Evolutionary conservation across 1,140 invertebrate species (phyloP), one percentile per base, ranked within the genome.

Genomic region (Cotesia chilonis): DNA sequence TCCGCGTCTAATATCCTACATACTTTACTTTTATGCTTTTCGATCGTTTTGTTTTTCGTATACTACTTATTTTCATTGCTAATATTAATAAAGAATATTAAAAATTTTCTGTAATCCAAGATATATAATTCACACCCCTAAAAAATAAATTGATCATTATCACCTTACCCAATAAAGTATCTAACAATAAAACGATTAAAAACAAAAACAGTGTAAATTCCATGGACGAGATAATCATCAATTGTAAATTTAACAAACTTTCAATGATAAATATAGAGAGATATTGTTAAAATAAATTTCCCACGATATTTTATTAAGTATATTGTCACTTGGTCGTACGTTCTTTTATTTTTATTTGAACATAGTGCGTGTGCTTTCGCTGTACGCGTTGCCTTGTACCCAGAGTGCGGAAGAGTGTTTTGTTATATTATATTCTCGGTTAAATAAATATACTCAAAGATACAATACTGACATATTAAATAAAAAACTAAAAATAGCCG

Each of bases 261-360:
- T 55, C 7, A 4, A 47, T 47, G 41, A 17, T 20, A 20, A 55
- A 35, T 66, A 66, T 36, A 14, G n/a, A 7, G 41, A 4, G 41
- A 55, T 47, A 37, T 41, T 63, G 38, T 51, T 41, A 38, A 70
- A 60, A 63, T 36, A 65, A 65, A 71, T 65, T 47, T 71, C 70
- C 70, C 70, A 71, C 70, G 70, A 37, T 72, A 65, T 71, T 71
- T 65, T 65, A 71, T 71, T 72, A 57, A 4, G 54, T 47, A 67
- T 47, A 66, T 66, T 72, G 70, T 72, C 64, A 47, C 38, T 54
- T 54, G n/a, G 20, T 55, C 10, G 41, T 6, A 9, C 41, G 41
- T 47, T 47, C 5, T 10, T 2, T 47, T 4, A 6, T 4, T 47
- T 47, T 65, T 60, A 71, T 47, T 47, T 65, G 70, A 71, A 51